Conservation (phyloP, 2,113 vertebrate genomes). For the Sinocyclocheilus anshuiensis region DNA sequence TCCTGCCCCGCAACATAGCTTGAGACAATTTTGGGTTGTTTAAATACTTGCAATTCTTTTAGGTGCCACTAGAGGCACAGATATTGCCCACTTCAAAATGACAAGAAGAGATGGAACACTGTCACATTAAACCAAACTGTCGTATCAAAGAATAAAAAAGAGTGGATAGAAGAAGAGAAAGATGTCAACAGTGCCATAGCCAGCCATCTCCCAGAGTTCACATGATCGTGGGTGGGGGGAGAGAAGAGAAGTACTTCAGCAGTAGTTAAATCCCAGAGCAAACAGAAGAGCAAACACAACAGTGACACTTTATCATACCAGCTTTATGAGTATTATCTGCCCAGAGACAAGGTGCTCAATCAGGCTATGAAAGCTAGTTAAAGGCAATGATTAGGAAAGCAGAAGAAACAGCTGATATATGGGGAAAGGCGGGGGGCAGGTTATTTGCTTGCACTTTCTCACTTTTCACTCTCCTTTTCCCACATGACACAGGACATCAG, state of each 20-base stretch:
- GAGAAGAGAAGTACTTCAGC: constrained; percentile 46
- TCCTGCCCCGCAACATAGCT: background rate
- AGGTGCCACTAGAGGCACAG: background rate
- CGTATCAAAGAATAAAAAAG: background rate
- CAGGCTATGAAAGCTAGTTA: constrained; percentile 63
- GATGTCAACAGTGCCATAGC: constrained; percentile 36
- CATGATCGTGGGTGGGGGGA: constrained; percentile 23
- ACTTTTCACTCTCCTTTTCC: constrained; percentile 77
- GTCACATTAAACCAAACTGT: background rate
- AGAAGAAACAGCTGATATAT: constrained; percentile 54
- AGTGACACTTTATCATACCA: constrained; percentile 61
- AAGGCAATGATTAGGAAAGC: constrained; percentile 58
- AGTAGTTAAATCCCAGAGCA: constrained; percentile 59
- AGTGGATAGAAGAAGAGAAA: constrained; percentile 7
- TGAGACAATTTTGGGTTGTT: background rate
- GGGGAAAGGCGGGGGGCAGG: constrained; percentile 42
- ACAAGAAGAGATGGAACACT: constrained; percentile 18
- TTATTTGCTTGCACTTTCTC: constrained; percentile 67
- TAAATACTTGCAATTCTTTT: background rate
- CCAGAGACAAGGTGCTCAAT: constrained; percentile 57
- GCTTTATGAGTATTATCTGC: constrained; percentile 67
- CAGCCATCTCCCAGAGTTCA: constrained; percentile 19
- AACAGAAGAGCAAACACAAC: constrained; percentile 57
- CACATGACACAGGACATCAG: constrained; percentile 75
- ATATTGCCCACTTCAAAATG: background rate